Evolutionary conservation across 2,888 invertebrate genomes (phyloP).

Genomic region (Drosophila nr. medialis): DNA sequence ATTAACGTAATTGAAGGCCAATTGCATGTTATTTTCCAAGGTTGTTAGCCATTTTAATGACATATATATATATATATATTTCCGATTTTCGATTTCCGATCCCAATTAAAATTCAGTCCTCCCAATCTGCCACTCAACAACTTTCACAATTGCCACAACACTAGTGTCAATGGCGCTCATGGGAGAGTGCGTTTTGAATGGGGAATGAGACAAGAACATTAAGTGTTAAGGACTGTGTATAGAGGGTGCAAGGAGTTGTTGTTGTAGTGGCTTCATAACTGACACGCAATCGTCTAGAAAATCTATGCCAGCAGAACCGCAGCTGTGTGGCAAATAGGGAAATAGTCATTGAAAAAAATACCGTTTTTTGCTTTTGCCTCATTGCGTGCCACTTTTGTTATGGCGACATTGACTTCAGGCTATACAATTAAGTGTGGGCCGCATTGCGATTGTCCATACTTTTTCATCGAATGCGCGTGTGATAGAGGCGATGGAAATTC

Average conservation of each 20-base stretch:
- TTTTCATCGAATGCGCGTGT: neutral
- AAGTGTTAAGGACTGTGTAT: neutral
- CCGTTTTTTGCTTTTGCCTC: neutral
- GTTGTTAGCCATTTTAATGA: neutral
- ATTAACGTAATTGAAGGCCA: neutral
- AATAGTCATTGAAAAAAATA: constrained; percentile 34
- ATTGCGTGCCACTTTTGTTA: constrained; percentile 60
- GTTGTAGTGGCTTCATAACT: constrained; percentile 44
- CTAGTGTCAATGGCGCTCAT: constrained; percentile 64
- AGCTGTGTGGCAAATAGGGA: constrained; percentile 16
- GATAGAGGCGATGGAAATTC: neutral
- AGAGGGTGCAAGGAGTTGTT: neutral
- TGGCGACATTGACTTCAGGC: constrained; percentile 53
- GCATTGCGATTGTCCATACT: neutral
- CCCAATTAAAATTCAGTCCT: neutral
- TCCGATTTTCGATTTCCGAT: neutral
- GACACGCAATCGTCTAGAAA: constrained; percentile 63
- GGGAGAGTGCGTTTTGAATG: constrained; percentile 9
- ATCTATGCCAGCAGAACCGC: constrained; percentile 30
- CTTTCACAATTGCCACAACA: constrained; percentile 54
- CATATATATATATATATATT: neutral
- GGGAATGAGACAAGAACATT: neutral
- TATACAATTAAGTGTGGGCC: constrained; percentile 35
- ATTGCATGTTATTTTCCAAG: neutral
- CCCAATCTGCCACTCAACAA: neutral